phyloP scores from a whole-genome alignment of 2,797 vertebrate genomes.

The Eulemur mongoz region DNA sequence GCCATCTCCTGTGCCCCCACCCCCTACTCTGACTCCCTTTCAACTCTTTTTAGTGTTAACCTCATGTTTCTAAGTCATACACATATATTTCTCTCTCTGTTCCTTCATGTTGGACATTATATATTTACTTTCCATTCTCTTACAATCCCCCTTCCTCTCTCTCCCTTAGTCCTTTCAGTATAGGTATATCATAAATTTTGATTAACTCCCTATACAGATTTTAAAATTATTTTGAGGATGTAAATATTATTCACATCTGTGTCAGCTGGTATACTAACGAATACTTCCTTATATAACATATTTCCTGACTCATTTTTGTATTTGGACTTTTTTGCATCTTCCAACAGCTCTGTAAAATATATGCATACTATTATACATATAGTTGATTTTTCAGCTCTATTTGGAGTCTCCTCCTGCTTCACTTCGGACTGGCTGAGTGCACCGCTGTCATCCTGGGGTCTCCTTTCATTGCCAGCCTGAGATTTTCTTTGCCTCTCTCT shows the following conservation, averaged over 20 bases:
- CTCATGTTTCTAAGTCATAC: not conserved
- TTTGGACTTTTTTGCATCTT: not conserved
- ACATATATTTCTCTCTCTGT: not conserved
- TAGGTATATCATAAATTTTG: not conserved
- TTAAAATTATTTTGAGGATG: not conserved
- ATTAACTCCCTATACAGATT: not conserved
- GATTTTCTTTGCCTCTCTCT: not conserved
- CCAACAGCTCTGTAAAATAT: not conserved
- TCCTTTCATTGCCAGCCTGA: not conserved
- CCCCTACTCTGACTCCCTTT: not conserved
- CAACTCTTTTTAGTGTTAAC: not conserved
- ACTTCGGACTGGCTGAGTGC: not conserved
- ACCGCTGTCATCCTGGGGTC: no score
- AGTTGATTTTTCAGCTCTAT: not conserved
- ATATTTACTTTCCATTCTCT: not conserved
- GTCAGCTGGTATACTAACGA: not conserved
- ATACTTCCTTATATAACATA: not conserved
- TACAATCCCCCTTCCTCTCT: not conserved
- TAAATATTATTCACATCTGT: not conserved
- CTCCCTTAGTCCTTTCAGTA: not conserved
- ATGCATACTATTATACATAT: not conserved
- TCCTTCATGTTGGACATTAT: not conserved
- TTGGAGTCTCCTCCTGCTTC: not conserved
- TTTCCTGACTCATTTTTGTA: not conserved
- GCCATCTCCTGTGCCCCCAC: not conserved